Base-by-base conservation (phyloP, 2,888 invertebrate species). In the Dolomedes plantarius region DNA sequence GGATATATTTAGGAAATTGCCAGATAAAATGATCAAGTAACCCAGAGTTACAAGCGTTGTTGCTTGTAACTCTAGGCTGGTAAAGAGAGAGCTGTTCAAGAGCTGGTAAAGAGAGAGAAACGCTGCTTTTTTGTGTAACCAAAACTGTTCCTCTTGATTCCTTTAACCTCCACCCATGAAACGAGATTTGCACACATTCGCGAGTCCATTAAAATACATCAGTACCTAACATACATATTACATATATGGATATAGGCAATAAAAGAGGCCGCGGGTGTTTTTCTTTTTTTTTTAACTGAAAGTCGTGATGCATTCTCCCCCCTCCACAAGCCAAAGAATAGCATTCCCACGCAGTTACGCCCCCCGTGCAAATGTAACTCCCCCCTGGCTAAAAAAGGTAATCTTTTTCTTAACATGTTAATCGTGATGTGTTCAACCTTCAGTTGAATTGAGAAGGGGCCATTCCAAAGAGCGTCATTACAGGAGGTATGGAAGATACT, bases 351-450 rank as follows among this genome's bases (percentile, higher is more conserved):
- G 65, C 65, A 65, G 7, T 28, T 29, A 65, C 11, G 29, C 28
- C 19, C 31, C n/a, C 6, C 1, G 11, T 19, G 28, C 11, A 64
- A 9, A 28, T 7, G 29, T 11, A 28, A 6, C 29, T 29, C 31
- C 62, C n/a, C 23, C 31, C 46, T 62, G n/a, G n/a, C 28, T 65
- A 5, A 11, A 11, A 32, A 36, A 72, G n/a, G 32, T 19, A 75
- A 29, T 29, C 68, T 69, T 69, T 36, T 62, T 74, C 67, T 72
- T 68, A 82, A 82, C 82, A 82, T 82, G 75, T 75, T 75, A 75
- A 75, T 82, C 82, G 82, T 82, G 82, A 76, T 68, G 31, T 27
- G 28, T 5, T 29, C 23, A 69, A 64, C 82, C 82, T 82, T 82
- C 73, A 32, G 31, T 29, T 28, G 71, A 79, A 72, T 72, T 79